Percentiles rank a stretch among this genome's conserved stretches.
These are phyloP conservation scores for Heliothis subflexa DNA, from an alignment of 1,140 invertebrate genomes.

Conservation along the genomic window DNA sequence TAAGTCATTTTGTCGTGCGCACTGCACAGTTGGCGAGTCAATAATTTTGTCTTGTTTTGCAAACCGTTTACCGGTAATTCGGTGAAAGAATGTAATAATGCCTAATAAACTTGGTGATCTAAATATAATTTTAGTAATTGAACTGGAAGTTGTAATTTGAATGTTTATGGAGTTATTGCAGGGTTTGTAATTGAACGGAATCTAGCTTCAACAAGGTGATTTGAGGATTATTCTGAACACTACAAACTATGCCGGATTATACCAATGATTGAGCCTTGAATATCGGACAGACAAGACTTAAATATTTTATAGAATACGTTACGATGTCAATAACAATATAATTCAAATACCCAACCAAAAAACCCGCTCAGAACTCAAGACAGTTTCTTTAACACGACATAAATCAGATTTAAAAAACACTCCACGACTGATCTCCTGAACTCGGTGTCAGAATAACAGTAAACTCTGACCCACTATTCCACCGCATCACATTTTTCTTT, in stretches of 20 bases:
- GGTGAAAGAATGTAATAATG: constrained; percentile 27
- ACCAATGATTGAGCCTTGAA: too few species aligned
- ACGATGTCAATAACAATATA: neutral
- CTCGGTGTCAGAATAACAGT: constrained; percentile 20
- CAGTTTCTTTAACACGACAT: neutral
- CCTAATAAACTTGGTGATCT: constrained; percentile 11
- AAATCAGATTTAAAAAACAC: neutral
- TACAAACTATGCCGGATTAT: too few species aligned
- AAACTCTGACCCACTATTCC: constrained; percentile 8
- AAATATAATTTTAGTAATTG: constrained; percentile 27
- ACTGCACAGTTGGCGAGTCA: neutral
- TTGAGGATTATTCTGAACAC: neutral
- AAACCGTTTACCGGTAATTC: constrained; percentile 27
- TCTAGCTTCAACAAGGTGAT: constrained; percentile 9
- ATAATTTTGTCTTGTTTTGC: constrained; percentile 36
- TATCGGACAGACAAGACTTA: too few species aligned
- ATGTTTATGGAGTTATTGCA: constrained; percentile 20
- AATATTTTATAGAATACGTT: neutral
- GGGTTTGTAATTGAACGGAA: constrained; percentile 20
- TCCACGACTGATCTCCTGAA: neutral
- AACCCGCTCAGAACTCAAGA: neutral
- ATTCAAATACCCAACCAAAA: neutral
- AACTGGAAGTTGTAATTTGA: constrained; percentile 25
- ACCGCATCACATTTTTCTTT: constrained; percentile 7
- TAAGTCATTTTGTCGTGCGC: constrained; percentile 15